Evolutionary conservation across 1,140 invertebrate species (phyloP).

Genomic region (Platyscapa corneri): DNA sequence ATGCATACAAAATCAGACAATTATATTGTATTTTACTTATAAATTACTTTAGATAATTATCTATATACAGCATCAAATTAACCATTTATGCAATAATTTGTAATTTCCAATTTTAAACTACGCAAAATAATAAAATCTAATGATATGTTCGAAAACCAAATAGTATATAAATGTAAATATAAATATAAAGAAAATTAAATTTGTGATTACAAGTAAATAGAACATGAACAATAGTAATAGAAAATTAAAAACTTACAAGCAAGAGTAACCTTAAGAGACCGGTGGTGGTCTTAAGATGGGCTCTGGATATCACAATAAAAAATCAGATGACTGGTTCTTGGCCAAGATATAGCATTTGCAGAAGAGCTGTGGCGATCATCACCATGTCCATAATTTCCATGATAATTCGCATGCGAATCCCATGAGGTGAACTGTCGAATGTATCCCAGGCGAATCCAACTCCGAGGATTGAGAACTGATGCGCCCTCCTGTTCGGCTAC

Average conservation of each 20-base stretch:
- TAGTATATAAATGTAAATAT: too few species aligned
- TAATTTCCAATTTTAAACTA: neutral
- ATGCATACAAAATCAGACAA: too few species aligned
- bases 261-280: conserved; percentile 85
- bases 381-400: conserved; percentile 76
- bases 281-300: conserved; percentile 83
- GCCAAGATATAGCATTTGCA: conserved; percentile 76
- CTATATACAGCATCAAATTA: too few species aligned
- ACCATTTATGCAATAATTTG: too few species aligned
- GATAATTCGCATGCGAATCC: conserved; percentile 93
- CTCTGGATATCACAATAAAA: conserved; percentile 86
- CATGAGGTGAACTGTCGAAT: conserved; percentile 84
- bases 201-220: neutral
- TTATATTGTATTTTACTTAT: too few species aligned
- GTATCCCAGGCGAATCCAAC: conserved; percentile 80
- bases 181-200: too few species aligned
- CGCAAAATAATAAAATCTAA: neutral
- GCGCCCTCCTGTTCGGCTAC: conserved; percentile 83
- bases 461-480: conserved; percentile 77
- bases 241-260: conserved; percentile 82
- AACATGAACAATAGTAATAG: too few species aligned
- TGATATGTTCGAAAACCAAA: neutral
- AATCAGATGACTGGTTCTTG: conserved; percentile 80
- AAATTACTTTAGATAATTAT: too few species aligned
- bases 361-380: conserved; percentile 74